Evolutionary conservation across 2,888 invertebrate species (phyloP).

Genomic region (Plagodis dolabraria): DNA sequence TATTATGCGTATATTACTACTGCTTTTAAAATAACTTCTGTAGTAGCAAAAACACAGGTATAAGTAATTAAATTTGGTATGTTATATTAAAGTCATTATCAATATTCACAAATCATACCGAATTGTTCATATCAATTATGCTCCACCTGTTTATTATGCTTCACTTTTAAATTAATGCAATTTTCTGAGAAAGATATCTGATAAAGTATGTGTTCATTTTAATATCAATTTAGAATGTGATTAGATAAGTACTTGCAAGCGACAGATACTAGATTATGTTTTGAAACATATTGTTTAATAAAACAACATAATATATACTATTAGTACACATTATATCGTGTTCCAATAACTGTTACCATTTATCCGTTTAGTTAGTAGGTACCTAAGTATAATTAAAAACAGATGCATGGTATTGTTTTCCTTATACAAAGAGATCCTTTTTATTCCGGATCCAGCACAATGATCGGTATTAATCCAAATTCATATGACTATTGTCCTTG

Average conservation of each 20-base stretch:
- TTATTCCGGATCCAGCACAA: constrained; percentile 66
- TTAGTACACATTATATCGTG: constrained; percentile 12
- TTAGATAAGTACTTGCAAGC: too few relatives aligned
- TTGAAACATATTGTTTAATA: too few relatives aligned
- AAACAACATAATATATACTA: too few relatives aligned
- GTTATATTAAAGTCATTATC: constrained; percentile 10
- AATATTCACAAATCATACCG: neutral
- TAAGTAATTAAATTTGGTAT: constrained; percentile 1
- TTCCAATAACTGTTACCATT: constrained; percentile 40
- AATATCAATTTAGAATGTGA: too few relatives aligned
- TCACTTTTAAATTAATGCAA: constrained; percentile 11
- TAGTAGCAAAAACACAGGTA: too few relatives aligned
- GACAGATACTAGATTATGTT: too few relatives aligned
- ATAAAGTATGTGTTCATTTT: constrained; percentile 22
- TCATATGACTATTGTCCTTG: constrained; percentile 71
- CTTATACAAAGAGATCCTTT: constrained; percentile 72
- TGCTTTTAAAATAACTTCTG: too few relatives aligned
- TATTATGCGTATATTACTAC: too few relatives aligned
- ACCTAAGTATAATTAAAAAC: constrained; percentile 44
- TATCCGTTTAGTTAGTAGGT: constrained; percentile 30
- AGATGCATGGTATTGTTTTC: constrained; percentile 70
- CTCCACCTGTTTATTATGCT: constrained; percentile 7
- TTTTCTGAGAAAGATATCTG: constrained; percentile 32
- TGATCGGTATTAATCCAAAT: constrained; percentile 69
- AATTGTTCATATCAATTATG: constrained; percentile 3